Evolutionary conservation across 2,888 invertebrate genomes (phyloP).

Genomic region (Pardosa pseudoannulata): DNA sequence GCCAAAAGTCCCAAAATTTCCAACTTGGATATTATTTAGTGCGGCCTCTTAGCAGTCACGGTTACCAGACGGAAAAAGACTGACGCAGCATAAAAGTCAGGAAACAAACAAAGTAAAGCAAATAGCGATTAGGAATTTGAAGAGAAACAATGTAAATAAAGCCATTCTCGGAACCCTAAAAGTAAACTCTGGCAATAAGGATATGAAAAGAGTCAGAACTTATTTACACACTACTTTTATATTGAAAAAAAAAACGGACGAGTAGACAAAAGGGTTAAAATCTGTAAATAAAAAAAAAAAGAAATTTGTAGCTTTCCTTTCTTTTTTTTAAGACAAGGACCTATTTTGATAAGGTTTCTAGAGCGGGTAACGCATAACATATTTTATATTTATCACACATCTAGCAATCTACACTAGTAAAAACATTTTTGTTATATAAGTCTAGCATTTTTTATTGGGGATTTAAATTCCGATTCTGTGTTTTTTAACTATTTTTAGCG

Average conservation of each 20-base stretch:
- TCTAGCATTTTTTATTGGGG: too few relatives aligned
- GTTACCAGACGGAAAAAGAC: constrained; percentile 11
- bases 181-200: constrained; percentile 7
- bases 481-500: too few relatives aligned
- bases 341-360: background rate
- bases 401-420: too few relatives aligned
- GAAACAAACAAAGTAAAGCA: constrained; percentile 32
- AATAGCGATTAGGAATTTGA: constrained; percentile 34
- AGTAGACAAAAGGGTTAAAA: constrained; percentile 1
- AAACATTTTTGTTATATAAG: too few relatives aligned
- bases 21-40: background rate
- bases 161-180: background rate
- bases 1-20: background rate
- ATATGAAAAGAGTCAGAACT: background rate
- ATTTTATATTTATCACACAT: too few relatives aligned
- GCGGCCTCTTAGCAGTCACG: background rate
- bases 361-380: too few relatives aligned
- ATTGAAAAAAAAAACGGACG: background rate
- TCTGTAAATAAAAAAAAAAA: background rate
- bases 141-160: constrained; percentile 20
- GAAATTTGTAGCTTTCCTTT: background rate
- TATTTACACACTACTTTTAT: background rate
- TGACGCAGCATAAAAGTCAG: constrained; percentile 4
- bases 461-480: too few relatives aligned
- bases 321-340: background rate